Base-by-base conservation (phyloP, 1,140 invertebrate genomes). In the Ectropis grisescens region DNA sequence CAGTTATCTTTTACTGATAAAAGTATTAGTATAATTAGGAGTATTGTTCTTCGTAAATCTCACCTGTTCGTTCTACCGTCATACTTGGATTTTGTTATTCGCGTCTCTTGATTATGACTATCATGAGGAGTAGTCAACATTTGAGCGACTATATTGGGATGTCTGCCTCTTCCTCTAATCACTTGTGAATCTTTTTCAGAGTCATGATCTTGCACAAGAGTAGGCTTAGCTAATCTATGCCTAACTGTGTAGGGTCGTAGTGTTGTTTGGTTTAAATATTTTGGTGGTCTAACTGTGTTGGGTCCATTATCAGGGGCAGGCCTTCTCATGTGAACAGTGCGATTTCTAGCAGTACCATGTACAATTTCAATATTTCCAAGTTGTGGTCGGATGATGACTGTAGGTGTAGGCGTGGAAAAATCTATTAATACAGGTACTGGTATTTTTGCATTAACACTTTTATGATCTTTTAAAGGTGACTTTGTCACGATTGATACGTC, bases 1-100 rank as follows among this genome's bases (percentile, higher is more conserved):
- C n/a, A n/a, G n/a, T n/a, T n/a, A n/a, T n/a, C n/a, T n/a, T n/a
- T n/a, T n/a, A n/a, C n/a, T n/a, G n/a, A n/a, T n/a, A n/a, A n/a
- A n/a, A n/a, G n/a, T n/a, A n/a, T n/a, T n/a, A n/a, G n/a, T n/a
- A n/a, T n/a, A n/a, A n/a, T n/a, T n/a, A n/a, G n/a, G n/a, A n/a
- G n/a, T n/a, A n/a, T n/a, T n/a, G n/a, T n/a, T n/a, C n/a, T n/a
- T n/a, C n/a, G n/a, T n/a, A n/a, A n/a, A n/a, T n/a, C n/a, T 76
- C 81, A 83, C 82, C 82, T 83, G 80, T 83, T 83, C 25, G 69
- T 78, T 53, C 65, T 82, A 61, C 75, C 78, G 51, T 83, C 80
- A 66, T 82, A 74, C 58, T 62, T 70, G 57, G 64, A 79, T 52
- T 82, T 80, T 50, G 78, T 71, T 37, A 62, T 59, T 37, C 82